phyloP scores from a whole-genome alignment of 2,888 invertebrate species.

The Plebejus anna region DNA sequence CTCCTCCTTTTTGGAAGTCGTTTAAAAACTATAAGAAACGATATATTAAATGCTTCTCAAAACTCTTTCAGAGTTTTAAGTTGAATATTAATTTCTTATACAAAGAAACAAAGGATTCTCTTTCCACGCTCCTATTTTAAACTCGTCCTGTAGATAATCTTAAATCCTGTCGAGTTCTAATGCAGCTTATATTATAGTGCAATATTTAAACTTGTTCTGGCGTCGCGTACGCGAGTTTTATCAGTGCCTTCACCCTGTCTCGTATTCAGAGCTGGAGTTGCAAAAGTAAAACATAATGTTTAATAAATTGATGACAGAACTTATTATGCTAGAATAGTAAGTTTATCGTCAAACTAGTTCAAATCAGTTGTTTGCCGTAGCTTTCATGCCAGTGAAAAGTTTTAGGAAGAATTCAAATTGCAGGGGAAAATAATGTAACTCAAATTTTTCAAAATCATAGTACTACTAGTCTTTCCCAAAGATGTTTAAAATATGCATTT shows the following conservation, averaged over 20 bases:
- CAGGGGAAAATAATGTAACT: neutral
- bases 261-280: constrained; percentile 9
- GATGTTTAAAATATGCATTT: too few species aligned
- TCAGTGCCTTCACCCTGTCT: constrained; percentile 26
- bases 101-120: too few species aligned
- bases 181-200: neutral
- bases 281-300: neutral
- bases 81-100: too few species aligned
- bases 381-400: too few species aligned
- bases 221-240: constrained; percentile 1
- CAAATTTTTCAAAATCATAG: neutral
- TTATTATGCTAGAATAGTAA: neutral
- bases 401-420: neutral
- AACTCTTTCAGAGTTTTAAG: too few species aligned
- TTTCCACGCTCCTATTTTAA: neutral
- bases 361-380: neutral
- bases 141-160: constrained; percentile 4
- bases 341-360: neutral
- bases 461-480: neutral
- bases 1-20: too few species aligned
- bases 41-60: too few species aligned
- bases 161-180: constrained; percentile 15
- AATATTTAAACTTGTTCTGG: constrained; percentile 14
- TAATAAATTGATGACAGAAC: neutral
- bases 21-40: too few species aligned